These are phyloP conservation scores for Engraulis encrasicolus DNA, from an alignment of 2,113 vertebrate species.

Conservation along the genomic window DNA sequence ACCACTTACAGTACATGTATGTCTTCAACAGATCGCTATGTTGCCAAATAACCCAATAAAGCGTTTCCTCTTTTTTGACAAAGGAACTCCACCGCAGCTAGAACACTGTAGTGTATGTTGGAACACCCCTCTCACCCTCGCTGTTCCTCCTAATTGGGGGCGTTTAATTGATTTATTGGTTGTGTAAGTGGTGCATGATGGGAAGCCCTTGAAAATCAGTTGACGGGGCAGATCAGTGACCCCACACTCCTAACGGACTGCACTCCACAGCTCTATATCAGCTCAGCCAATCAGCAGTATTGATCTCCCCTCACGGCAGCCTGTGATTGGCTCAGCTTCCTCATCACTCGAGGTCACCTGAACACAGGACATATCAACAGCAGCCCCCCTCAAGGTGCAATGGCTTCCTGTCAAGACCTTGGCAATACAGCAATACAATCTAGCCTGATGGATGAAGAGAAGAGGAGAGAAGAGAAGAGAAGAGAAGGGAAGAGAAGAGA, in stretches of 20 bases:
- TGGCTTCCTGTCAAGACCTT: neutral
- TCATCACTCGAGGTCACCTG: neutral
- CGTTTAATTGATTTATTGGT: neutral
- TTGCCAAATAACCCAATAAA: no score
- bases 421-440: neutral
- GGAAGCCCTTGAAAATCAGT: neutral
- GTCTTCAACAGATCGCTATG: no score
- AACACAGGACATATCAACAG: neutral
- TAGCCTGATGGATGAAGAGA: no score
- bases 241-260: neutral
- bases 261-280: no score
- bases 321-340: neutral
- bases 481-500: no score
- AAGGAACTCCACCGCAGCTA: no score
- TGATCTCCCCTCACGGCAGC: neutral
- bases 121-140: no score
- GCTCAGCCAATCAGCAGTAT: neutral
- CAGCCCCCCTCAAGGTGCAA: neutral
- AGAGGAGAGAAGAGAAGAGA: no score
- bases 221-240: neutral
- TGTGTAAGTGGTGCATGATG: neutral
- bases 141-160: no score
- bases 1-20: no score
- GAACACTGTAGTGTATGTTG: no score
- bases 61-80: no score